These are phyloP conservation scores for Drosophila falleni DNA, from an alignment of 2,888 invertebrate species.

Conservation along the genomic window DNA sequence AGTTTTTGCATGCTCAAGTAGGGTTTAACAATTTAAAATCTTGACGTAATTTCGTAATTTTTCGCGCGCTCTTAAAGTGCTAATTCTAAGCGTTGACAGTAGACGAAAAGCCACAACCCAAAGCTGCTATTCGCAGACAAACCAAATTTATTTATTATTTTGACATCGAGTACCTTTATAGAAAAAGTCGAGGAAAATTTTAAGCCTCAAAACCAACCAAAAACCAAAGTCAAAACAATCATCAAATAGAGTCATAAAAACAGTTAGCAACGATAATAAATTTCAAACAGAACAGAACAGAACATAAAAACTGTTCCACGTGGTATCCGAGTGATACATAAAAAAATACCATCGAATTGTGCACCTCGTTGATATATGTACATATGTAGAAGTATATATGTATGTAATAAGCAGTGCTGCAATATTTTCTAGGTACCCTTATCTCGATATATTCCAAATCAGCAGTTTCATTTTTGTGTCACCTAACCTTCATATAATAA, in stretches of 20 bases:
- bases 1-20: conserved; percentile 57
- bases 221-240: conserved; percentile 54
- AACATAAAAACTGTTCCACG: conserved; percentile 65
- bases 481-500: conserved; percentile 62
- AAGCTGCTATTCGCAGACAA: conserved; percentile 53
- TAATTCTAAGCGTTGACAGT: conserved; percentile 33
- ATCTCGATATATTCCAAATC: conserved; percentile 54
- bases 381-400: conserved; percentile 12
- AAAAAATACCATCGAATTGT: conserved; percentile 54
- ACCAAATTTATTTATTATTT: conserved; percentile 69
- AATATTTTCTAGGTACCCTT: conserved; percentile 41
- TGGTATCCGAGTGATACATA: conserved; percentile 66
- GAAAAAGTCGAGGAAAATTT: conserved; percentile 22
- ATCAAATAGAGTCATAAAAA: conserved; percentile 80
- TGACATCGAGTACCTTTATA: conserved; percentile 37
- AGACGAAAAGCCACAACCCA: conserved; percentile 28
- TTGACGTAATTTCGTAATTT: conserved; percentile 39
- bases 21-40: conserved; percentile 33
- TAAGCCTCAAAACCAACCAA: conserved; percentile 61
- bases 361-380: conserved; percentile 40
- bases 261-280: conserved; percentile 78
- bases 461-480: conserved; percentile 66
- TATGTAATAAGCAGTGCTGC: conserved; percentile 12
- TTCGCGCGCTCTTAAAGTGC: conserved; percentile 38
- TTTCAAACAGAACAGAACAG: conserved; percentile 59